Conservation (phyloP, 2,113 vertebrate species). For the Danio rerio region GRCz12tu NC_133191.1:17064501-17065000, state of each 20-base stretch:
- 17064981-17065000: no score
- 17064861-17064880: slow-evolving; percentile 65
- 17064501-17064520: no score
- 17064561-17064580: no score
- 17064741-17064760: slow-evolving; percentile 69
- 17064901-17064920: slow-evolving; percentile 64
- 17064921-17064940: slow-evolving; percentile 65
- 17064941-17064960: no score
- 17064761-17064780: slow-evolving; percentile 45
- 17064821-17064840: slow-evolving; percentile 65
- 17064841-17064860: slow-evolving; percentile 68
- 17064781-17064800: slow-evolving; percentile 53
- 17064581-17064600: no score
- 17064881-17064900: fast-evolving
- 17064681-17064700: neutral
- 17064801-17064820: slow-evolving; percentile 60
- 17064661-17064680: neutral
- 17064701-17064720: slow-evolving; percentile 42
- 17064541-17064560: no score
- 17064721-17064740: slow-evolving; percentile 72
- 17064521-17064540: no score
- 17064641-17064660: no score
- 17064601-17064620: no score
- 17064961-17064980: no score
- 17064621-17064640: no score